These are phyloP conservation scores for Zaprionus tsacasi DNA, from an alignment of 1,140 invertebrate genomes.

Conservation along the genomic window DNA sequence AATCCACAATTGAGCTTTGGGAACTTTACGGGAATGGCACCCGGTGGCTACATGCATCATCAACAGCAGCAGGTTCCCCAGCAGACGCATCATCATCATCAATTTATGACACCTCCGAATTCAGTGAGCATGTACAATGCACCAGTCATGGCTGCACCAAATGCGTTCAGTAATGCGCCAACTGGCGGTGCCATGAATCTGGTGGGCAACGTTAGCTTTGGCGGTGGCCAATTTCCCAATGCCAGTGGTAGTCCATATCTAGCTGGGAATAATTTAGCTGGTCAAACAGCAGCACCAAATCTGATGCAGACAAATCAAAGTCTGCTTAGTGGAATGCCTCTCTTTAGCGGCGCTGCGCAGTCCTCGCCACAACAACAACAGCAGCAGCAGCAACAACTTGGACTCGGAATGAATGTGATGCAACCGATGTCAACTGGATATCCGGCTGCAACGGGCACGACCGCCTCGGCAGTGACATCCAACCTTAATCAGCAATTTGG, in stretches of 20 bases:
- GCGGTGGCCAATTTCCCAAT: slow-evolving; percentile 65
- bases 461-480: slow-evolving; percentile 63
- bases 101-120: slow-evolving; percentile 83
- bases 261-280: slow-evolving; percentile 25
- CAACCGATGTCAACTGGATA: slow-evolving; percentile 61
- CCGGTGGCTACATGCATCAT: slow-evolving; percentile 71
- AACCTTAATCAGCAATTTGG: slow-evolving; percentile 83
- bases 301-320: slow-evolving; percentile 80
- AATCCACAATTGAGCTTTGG: slow-evolving; percentile 75
- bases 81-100: slow-evolving; percentile 68
- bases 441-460: slow-evolving; percentile 39
- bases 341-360: slow-evolving; percentile 49
- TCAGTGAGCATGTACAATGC: slow-evolving; percentile 83
- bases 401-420: slow-evolving; percentile 70
- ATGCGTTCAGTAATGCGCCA: slow-evolving; percentile 75
- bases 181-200: slow-evolving; percentile 67
- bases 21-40: slow-evolving; percentile 75
- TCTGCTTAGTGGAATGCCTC: slow-evolving; percentile 68
- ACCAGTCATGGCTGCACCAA: slow-evolving; percentile 81
- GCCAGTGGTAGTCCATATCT: slow-evolving; percentile 57
- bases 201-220: slow-evolving; percentile 60
- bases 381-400: slow-evolving; percentile 59
- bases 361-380: slow-evolving; percentile 34
- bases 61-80: slow-evolving; percentile 56
- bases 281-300: slow-evolving; percentile 49